A percentile compares a stretch with the other conserved stretches of the same genome.
phyloP scores from a whole-genome alignment of 1,140 invertebrate genomes.

The Nasonia giraulti region DNA sequence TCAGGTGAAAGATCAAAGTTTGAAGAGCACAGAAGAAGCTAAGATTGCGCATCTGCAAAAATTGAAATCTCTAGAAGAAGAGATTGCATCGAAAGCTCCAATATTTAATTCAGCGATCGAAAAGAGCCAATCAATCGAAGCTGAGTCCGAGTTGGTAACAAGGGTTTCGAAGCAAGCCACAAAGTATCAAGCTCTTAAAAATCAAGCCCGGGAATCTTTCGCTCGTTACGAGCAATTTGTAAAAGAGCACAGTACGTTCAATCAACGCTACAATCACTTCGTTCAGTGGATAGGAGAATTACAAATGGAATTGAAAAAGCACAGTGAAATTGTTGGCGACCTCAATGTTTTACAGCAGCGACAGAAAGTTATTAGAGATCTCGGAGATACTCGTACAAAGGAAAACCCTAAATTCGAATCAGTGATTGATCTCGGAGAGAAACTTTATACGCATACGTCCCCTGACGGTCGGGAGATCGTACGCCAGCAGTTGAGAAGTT shows the following conservation, averaged over 20 bases:
- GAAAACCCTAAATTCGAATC: constrained; percentile 89
- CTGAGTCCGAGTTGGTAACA: constrained; percentile 84
- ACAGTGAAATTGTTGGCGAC: constrained; percentile 92
- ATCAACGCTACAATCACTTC: constrained; percentile 85
- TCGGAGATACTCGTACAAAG: constrained; percentile 87
- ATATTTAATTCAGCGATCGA: constrained; percentile 84
- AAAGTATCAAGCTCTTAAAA: constrained; percentile 90
- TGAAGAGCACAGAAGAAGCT: constrained; percentile 88
- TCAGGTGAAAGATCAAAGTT: constrained; percentile 90
- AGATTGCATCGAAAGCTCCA: constrained; percentile 81
- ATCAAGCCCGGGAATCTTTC: constrained; percentile 86
- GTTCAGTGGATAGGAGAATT: constrained; percentile 83
- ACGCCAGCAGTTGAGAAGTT: constrained; percentile 88
- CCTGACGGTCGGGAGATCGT: constrained; percentile 95
- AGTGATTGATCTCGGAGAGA: constrained; percentile 91
- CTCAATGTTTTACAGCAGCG: constrained; percentile 88
- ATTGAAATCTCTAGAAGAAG: constrained; percentile 83
- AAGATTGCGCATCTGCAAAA: constrained; percentile 89
- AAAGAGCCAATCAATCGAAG: constrained; percentile 83
- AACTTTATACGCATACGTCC: constrained; percentile 93
- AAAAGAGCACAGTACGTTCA: constrained; percentile 89
- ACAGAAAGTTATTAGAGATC: constrained; percentile 87
- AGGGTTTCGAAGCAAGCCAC: constrained; percentile 87
- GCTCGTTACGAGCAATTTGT: constrained; percentile 88
- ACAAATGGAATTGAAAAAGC: constrained; percentile 82